phyloP scores from a whole-genome alignment of 2,888 invertebrate genomes.

The Dryadula phaetusa region DNA sequence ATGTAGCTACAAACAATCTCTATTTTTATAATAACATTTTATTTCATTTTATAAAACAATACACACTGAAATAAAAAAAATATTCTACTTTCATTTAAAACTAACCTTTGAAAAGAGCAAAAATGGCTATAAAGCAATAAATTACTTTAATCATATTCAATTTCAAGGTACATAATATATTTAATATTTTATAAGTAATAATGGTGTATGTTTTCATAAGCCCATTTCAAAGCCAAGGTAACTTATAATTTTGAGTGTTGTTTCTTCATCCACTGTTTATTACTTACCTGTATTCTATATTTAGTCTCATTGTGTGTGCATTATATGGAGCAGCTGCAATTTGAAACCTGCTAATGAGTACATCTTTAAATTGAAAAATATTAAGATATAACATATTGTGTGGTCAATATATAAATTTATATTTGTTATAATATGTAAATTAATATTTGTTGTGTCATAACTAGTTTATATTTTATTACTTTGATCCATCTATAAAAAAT shows the following conservation, averaged over 20 bases:
- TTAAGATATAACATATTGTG: not conserved
- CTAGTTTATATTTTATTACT: not conserved
- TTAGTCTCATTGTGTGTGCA: conserved; percentile 79
- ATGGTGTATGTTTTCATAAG: conserved; percentile 3
- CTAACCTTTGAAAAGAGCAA: not conserved
- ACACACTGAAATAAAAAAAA: no score
- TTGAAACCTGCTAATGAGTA: conserved; percentile 32
- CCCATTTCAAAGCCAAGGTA: not conserved
- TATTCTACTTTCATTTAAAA: no score
- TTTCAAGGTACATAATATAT: not conserved
- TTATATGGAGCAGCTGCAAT: conserved; percentile 65
- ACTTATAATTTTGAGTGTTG: conserved; percentile 32
- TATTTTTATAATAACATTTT: no score
- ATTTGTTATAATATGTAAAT: no score
- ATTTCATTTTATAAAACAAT: no score
- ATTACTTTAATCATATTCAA: not conserved
- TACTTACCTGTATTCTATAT: conserved; percentile 74
- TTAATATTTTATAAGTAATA: not conserved
- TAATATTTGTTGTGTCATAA: no score
- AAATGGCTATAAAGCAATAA: not conserved
- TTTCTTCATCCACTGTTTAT: conserved; percentile 62
- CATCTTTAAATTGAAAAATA: conserved; percentile 3
- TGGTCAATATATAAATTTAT: not conserved
- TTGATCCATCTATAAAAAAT: no score
- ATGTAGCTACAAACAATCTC: no score